Evolutionary conservation across 2,113 vertebrate species (phyloP).

Genomic region (Okapia johnstoni): DNA sequence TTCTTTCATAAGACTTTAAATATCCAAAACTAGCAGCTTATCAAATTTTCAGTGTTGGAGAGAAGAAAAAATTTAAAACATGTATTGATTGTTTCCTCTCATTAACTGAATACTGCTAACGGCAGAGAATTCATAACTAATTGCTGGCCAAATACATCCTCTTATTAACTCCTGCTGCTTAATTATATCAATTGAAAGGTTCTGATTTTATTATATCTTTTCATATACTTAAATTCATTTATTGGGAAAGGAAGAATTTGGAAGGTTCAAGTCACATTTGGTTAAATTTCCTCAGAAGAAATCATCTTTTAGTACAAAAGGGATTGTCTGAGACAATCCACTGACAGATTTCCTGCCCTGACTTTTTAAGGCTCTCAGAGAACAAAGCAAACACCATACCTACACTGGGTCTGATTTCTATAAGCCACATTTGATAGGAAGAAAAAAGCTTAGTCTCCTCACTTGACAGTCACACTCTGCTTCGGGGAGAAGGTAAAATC

Average conservation of each 20-base stretch:
- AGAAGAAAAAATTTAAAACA: neutral
- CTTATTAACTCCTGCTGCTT: conserved; percentile 51
- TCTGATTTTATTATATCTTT: conserved; percentile 64
- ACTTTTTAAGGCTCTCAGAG: neutral
- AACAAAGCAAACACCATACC: neutral
- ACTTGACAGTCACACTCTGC: neutral
- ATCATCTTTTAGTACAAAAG: neutral
- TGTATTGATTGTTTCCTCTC: conserved; percentile 63
- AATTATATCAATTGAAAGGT: conserved; percentile 62
- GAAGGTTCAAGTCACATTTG: conserved; percentile 9
- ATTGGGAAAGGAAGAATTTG: neutral
- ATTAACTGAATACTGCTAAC: conserved; percentile 15
- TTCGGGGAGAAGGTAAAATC: neutral
- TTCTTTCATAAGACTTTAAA: neutral
- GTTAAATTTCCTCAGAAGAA: conserved; percentile 7
- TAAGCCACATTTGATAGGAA: neutral
- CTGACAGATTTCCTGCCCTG: neutral
- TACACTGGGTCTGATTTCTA: neutral
- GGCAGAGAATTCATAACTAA: conserved; percentile 20
- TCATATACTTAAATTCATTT: conserved; percentile 44
- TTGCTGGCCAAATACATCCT: conserved; percentile 26
- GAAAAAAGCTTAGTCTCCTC: neutral
- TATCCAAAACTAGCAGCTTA: conserved; percentile 14
- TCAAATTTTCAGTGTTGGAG: neutral
- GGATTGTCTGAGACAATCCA: neutral